Evolutionary conservation across 1,140 invertebrate genomes (phyloP), one percentile per base, ranked within the genome.

Genomic region (Eupeodes corollae): DNA sequence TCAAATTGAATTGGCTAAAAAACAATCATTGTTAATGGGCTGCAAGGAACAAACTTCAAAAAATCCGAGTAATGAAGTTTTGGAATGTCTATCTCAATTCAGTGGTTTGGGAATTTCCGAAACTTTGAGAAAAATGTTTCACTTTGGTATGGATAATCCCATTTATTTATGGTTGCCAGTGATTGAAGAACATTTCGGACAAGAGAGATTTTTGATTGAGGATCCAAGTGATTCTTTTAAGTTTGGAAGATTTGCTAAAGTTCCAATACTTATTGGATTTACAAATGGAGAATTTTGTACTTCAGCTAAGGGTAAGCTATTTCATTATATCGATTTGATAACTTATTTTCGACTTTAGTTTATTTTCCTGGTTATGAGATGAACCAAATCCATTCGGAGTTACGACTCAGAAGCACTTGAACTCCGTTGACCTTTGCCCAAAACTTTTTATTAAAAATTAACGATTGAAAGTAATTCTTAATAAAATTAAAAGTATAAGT

Each of bases 201-300:
- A 80, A 39, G 73, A 79, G 51, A 69, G 77, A 47, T 84, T 83
- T 59, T 58, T 83, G 14, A 56, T 71, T 0, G 71, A 70, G 15
- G 63, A 78, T 53, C 80, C 79, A 0, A 49, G 67, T 15, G 65
- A 74, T 19, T 54, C 77, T 1, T 70, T 83, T 2, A 53, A 59
- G 26, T 49, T 67, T 30, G 75, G 75, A 11, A 65, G 75, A 15
- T 72, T 80, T 50, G 50, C 74, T 14, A 68, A 78, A 31, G 74
- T 81, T 9, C 80, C 81, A 1, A 55, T 77, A 21, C 73, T 83
- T n/a, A 69, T 75, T 53, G 79, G 79, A 32, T 61, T 76, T 31
- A 79, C 75, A 1, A 67, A 73, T 46, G 73, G 79, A 41, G 81
- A 83, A 59, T 78, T 82, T 58, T 73, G 52, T 18, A 33, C 32